phyloP scores from a whole-genome alignment of 2,113 vertebrate genomes.

The Trinectes maculatus region DNA sequence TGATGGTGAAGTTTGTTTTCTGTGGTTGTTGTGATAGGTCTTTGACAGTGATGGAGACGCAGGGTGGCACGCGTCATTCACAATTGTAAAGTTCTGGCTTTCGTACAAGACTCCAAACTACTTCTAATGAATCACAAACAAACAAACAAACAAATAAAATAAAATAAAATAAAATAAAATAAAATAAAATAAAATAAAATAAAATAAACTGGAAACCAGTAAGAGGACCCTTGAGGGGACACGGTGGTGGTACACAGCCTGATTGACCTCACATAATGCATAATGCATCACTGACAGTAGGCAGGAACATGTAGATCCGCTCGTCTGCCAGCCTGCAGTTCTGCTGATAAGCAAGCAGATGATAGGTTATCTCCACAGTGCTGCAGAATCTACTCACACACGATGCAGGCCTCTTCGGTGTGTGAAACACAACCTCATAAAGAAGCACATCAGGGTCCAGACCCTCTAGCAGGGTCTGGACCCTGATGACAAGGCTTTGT shows the following conservation, averaged over 20 bases:
- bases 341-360: background rate
- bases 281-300: background rate
- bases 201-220: no score
- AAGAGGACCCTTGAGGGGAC: background rate
- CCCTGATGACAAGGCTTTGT: no score
- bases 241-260: background rate
- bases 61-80: no score
- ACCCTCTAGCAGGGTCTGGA: no score
- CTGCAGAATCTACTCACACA: background rate
- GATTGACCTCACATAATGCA: slow-evolving; percentile 8
- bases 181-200: no score
- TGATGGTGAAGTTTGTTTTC: no score
- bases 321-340: background rate
- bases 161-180: no score
- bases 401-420: slow-evolving; percentile 3
- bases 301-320: background rate
- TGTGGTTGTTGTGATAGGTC: no score
- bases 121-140: background rate
- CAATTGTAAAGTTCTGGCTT: background rate
- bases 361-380: background rate
- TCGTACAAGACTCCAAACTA: background rate
- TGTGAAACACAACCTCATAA: background rate
- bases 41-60: background rate
- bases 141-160: no score
- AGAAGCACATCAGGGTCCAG: no score